Conservation (phyloP, 2,113 vertebrate species). For the Ophthalmolycus amberensis region DNA sequence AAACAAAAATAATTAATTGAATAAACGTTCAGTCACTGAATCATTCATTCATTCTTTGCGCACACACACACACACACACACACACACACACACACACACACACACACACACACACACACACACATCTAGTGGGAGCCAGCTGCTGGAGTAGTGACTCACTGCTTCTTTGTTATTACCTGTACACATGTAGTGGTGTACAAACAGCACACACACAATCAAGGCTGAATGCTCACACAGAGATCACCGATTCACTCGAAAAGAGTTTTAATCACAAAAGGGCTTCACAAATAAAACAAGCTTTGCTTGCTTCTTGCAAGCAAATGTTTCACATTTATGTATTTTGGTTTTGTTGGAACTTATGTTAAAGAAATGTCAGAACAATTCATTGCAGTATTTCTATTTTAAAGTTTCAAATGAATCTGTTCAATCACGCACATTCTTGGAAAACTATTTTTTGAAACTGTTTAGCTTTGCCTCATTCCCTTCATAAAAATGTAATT, state of each 20-base stretch:
- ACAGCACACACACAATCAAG: not conserved
- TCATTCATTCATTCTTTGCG: conserved; percentile 5
- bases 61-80: conserved; percentile 5
- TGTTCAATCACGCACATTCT: not conserved
- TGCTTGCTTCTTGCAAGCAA: not conserved
- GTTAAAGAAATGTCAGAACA: not conserved
- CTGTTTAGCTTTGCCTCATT: not conserved
- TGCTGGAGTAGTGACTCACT: conserved; percentile 44
- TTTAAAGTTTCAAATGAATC: not conserved
- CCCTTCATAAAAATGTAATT: not conserved
- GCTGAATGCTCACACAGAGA: not conserved
- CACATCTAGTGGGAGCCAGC: not conserved
- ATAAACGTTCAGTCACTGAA: not conserved
- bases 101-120: too few species aligned
- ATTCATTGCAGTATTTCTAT: not conserved
- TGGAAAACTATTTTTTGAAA: not conserved
- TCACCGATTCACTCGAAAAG: not conserved
- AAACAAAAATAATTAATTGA: not conserved
- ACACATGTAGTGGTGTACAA: conserved; percentile 20
- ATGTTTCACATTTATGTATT: not conserved
- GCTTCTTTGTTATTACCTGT: conserved; percentile 30
- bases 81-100: too few species aligned
- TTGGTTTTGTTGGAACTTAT: not conserved
- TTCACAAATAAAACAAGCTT: not conserved
- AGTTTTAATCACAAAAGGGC: not conserved